These are phyloP conservation scores for Aspiorhynchus laticeps DNA, from an alignment of 2,113 vertebrate genomes.

Conservation along the genomic window DNA sequence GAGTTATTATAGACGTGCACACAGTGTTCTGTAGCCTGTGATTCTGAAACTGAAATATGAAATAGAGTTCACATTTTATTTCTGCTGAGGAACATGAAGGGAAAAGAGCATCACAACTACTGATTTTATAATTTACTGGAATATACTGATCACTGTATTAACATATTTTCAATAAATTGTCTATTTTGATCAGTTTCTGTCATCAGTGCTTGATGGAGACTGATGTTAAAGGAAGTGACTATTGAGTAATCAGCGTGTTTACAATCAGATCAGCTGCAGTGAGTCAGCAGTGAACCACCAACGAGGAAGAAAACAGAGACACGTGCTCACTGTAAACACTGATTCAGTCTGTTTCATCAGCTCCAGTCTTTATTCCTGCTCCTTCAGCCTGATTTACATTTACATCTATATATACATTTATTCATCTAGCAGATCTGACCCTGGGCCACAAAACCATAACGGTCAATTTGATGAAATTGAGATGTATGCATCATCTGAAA, in stretches of 20 bases:
- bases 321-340: not conserved
- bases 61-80: not conserved
- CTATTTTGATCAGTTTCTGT: slow-evolving; percentile 75
- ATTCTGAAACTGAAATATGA: not conserved
- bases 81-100: slow-evolving; percentile 42
- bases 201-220: not conserved
- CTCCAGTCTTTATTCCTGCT: too few relatives aligned
- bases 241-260: not conserved
- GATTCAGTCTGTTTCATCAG: not conserved
- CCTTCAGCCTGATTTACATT: too few relatives aligned
- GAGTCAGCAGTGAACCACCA: not conserved
- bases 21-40: slow-evolving; percentile 10
- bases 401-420: too few relatives aligned
- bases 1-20: too few relatives aligned
- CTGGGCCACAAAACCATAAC: too few relatives aligned
- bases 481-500: too few relatives aligned
- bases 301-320: not conserved
- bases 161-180: slow-evolving; percentile 84
- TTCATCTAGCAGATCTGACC: too few relatives aligned
- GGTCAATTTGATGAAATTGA: too few relatives aligned
- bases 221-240: not conserved
- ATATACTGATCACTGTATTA: slow-evolving; percentile 75
- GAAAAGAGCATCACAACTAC: slow-evolving; percentile 69
- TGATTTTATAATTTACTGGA: slow-evolving; percentile 80
- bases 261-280: not conserved